Evolutionary conservation across 2,797 vertebrate species (phyloP).

Genomic region (Phataginus tricuspis): DNA sequence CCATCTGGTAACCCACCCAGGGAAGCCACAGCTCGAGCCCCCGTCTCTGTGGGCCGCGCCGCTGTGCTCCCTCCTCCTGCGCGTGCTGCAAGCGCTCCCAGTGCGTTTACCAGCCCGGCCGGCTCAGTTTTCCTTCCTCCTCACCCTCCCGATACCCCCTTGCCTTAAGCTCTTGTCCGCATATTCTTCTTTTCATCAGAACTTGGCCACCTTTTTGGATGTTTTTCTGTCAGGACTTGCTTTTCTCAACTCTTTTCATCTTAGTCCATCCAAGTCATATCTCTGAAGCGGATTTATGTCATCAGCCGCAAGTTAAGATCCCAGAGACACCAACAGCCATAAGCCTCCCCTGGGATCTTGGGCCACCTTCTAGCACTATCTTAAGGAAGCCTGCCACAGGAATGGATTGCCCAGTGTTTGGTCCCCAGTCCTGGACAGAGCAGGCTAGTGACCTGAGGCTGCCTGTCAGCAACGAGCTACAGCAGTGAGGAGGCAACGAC

Average conservation of each 20-base stretch:
- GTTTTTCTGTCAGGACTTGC: neutral
- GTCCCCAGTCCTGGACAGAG: neutral
- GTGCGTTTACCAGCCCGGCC: neutral
- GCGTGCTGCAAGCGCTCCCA: too few species aligned
- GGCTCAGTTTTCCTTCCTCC: neutral
- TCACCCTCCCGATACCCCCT: neutral
- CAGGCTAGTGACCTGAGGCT: neutral
- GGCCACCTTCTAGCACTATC: neutral
- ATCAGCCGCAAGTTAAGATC: neutral
- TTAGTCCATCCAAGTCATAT: neutral
- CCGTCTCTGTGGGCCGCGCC: neutral
- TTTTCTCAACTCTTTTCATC: neutral
- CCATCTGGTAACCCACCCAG: neutral
- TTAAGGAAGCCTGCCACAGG: neutral
- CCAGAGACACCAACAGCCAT: neutral
- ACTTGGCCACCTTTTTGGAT: neutral
- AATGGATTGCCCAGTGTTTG: neutral
- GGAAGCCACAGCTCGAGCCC: neutral
- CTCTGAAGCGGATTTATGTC: neutral
- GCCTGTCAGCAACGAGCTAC: neutral
- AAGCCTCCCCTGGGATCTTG: neutral
- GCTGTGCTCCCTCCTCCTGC: too few species aligned
- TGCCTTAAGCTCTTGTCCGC: neutral
- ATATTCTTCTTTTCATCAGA: neutral
- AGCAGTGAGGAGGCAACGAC: neutral